Conservation (phyloP, 2,888 invertebrate genomes). For the Theretra japonica region DNA sequence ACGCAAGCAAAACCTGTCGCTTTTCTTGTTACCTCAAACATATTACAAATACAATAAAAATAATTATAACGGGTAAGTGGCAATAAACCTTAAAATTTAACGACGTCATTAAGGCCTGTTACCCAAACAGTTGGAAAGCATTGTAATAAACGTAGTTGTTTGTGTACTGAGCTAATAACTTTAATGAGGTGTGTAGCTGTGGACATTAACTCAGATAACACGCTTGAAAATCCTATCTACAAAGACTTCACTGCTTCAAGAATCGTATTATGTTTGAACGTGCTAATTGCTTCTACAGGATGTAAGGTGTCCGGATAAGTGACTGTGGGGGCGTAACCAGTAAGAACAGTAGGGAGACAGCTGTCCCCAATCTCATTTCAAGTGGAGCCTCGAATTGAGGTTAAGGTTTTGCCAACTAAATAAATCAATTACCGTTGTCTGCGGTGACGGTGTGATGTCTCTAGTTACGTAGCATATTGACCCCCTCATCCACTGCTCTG, state of each 20-base stretch:
- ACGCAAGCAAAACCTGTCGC: background rate
- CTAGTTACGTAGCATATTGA: background rate
- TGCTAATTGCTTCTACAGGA: background rate
- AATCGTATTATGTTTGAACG: background rate
- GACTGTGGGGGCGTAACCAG: background rate
- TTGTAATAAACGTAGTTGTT: background rate
- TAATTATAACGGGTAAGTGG: background rate
- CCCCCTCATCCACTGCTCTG: background rate
- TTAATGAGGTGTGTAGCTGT: background rate
- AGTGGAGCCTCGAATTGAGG: background rate
- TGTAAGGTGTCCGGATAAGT: background rate
- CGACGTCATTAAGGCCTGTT: background rate
- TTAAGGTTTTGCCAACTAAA: background rate
- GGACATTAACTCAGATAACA: background rate
- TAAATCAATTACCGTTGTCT: background rate
- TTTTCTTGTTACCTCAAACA: constrained; percentile 1
- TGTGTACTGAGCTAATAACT: background rate
- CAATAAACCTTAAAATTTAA: constrained; percentile 6
- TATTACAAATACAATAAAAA: constrained; percentile 3
- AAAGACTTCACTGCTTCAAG: background rate
- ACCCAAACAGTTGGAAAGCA: background rate
- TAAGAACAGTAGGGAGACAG: background rate
- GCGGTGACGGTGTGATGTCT: background rate
- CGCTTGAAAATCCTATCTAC: background rate
- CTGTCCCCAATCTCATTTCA: background rate